Percentiles rank a stretch among this genome's conserved stretches.
These are phyloP conservation scores for Cactoblastis cactorum DNA, from an alignment of 2,888 invertebrate genomes.

Conservation along the genomic window DNA sequence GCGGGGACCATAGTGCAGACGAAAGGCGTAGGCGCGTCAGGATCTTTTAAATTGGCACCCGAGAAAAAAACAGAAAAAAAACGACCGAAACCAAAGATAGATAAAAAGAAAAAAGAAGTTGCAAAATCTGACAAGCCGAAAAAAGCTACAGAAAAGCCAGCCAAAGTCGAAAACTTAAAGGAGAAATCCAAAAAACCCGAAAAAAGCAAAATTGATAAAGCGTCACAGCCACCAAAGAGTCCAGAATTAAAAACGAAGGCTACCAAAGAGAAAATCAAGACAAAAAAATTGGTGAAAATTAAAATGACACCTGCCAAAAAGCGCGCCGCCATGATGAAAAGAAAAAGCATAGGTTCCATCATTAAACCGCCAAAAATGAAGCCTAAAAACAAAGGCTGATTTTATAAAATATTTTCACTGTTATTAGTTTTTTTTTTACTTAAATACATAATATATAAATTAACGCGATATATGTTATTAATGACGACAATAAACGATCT, in stretches of 20 bases:
- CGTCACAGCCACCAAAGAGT: conserved; percentile 1
- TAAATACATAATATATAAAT: too few relatives aligned
- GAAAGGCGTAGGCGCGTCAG: conserved; percentile 57
- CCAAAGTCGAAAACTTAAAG: conserved; percentile 17
- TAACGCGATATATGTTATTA: neutral
- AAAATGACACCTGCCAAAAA: conserved; percentile 46
- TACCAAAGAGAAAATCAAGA: conserved; percentile 20
- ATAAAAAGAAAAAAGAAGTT: conserved; percentile 23
- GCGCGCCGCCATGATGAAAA: conserved; percentile 40
- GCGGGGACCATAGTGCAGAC: conserved; percentile 51
- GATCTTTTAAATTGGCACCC: conserved; percentile 55
- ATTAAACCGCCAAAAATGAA: conserved; percentile 69
- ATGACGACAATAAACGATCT: too few relatives aligned
- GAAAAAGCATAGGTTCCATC: conserved; percentile 62
- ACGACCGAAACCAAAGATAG: conserved; percentile 26
- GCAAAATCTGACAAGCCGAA: conserved; percentile 21
- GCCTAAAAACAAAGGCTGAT: conserved; percentile 29
- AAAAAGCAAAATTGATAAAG: too few relatives aligned
- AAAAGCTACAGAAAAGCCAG: conserved; percentile 14
- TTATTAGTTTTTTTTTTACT: neutral
- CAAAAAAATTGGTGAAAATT: conserved; percentile 25
- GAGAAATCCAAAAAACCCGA: too few relatives aligned
- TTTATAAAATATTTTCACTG: neutral
- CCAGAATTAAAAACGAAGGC: conserved; percentile 21
- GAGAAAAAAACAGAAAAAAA: conserved; percentile 34